Conservation (phyloP, 2,888 invertebrate genomes). For the Poecilobothrus nobilitatus region DNA sequence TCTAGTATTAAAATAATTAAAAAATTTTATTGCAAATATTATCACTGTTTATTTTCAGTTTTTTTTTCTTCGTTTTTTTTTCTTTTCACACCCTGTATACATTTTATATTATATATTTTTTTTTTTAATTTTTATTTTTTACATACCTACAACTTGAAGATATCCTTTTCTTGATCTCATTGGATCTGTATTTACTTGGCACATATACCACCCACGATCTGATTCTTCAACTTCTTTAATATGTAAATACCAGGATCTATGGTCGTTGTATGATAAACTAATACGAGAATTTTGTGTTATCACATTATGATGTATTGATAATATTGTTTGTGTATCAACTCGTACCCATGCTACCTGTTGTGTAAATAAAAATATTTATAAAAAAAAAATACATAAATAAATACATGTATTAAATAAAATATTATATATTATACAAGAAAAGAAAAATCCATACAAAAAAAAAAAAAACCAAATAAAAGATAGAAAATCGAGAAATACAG, state of each 20-base stretch:
- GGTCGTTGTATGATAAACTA: conserved; percentile 78
- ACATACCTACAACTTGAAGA: conserved; percentile 83
- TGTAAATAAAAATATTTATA: conserved; percentile 12
- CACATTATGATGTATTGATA: conserved; percentile 85
- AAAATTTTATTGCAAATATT: too few species aligned
- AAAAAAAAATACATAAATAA: neutral
- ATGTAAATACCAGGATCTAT: conserved; percentile 85
- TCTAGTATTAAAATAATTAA: too few species aligned
- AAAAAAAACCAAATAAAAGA: conserved; percentile 2
- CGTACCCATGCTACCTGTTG: conserved; percentile 83
- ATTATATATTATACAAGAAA: too few species aligned
- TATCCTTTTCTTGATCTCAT: conserved; percentile 85
- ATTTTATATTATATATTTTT: too few species aligned
- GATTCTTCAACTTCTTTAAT: conserved; percentile 80
- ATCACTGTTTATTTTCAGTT: too few species aligned
- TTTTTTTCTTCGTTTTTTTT: too few species aligned
- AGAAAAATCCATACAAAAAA: neutral
- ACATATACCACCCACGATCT: conserved; percentile 88
- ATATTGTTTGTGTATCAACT: conserved; percentile 84
- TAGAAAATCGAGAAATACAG: neutral
- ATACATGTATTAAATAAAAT: too few species aligned
- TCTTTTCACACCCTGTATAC: too few species aligned
- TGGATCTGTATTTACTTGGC: conserved; percentile 89
- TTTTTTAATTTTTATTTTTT: conserved; percentile 7
- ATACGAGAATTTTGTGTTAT: conserved; percentile 86